Conservation (phyloP, 2,797 vertebrate genomes). For the Lepidocolaptes lacrymiger region DNA sequence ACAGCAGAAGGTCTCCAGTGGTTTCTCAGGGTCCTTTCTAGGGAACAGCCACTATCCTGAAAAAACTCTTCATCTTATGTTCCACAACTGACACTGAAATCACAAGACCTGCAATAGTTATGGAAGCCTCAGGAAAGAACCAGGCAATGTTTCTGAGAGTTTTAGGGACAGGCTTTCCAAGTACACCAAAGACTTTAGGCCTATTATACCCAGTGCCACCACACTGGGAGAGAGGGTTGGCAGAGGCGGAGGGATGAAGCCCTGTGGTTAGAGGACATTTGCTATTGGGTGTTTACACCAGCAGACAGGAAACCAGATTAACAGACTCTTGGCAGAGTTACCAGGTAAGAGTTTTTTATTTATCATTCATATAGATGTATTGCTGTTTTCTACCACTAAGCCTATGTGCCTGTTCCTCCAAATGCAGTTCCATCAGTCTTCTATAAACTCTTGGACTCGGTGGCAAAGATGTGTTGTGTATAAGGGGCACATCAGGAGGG, state of each 20-base stretch:
- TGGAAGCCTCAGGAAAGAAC: neutral
- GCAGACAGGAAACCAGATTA: conserved; percentile 22
- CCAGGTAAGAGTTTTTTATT: neutral
- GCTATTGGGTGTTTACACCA: neutral
- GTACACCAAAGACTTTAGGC: neutral
- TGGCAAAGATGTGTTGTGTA: neutral
- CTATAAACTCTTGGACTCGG: neutral
- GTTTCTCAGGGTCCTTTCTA: neutral
- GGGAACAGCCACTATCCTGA: neutral
- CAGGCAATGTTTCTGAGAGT: neutral
- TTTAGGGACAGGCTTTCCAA: neutral
- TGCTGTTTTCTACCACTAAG: neutral
- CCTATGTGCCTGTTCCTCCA: neutral
- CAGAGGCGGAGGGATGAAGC: neutral
- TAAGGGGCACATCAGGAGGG: neutral
- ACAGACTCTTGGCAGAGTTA: neutral
- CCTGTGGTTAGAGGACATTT: neutral
- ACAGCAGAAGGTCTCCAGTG: neutral
- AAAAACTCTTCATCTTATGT: neutral
- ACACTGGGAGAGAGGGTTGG: neutral
- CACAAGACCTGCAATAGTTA: neutral
- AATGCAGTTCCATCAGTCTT: neutral
- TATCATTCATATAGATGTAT: rapidly evolving
- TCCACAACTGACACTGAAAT: neutral
- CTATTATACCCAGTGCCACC: neutral